These are phyloP conservation scores for Steatornis caripensis DNA, from an alignment of 2,113 vertebrate species.

Conservation along the genomic window DNA sequence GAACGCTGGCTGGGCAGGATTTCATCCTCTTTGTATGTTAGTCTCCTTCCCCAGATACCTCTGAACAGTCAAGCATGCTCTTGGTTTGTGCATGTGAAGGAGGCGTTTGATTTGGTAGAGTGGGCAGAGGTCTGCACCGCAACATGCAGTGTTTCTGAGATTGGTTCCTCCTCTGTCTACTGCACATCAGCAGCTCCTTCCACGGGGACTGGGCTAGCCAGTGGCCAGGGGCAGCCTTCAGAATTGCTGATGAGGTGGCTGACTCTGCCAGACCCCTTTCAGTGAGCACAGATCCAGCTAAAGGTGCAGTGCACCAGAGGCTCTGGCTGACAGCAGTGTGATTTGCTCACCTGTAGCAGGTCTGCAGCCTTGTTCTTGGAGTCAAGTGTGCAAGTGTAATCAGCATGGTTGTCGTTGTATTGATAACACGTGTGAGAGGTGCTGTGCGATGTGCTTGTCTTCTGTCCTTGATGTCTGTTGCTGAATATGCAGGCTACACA, in stretches of 20 bases:
- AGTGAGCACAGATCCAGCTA: not conserved
- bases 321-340: not conserved
- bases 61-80: not conserved
- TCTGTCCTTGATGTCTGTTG: not conserved
- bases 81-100: not conserved
- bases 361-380: not conserved
- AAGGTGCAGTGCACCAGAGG: not conserved
- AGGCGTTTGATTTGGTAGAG: not conserved
- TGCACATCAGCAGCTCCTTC: not conserved
- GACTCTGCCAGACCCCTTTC: not conserved
- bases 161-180: not conserved
- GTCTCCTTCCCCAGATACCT: not conserved
- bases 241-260: not conserved
- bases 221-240: not conserved
- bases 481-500: not conserved
- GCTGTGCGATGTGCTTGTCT: not conserved
- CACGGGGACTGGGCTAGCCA: not conserved
- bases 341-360: not conserved
- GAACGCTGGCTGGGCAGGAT: not conserved
- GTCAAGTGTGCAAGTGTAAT: not conserved
- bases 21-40: not conserved
- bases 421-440: not conserved
- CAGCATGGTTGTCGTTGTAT: not conserved
- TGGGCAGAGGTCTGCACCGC: not conserved
- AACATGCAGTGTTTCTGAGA: not conserved